Percentiles rank a stretch among this genome's conserved stretches.
phyloP scores from a whole-genome alignment of 37 sponge, comb jelly and placozoan genomes.

The Cliona cf. orientalis region DNA sequence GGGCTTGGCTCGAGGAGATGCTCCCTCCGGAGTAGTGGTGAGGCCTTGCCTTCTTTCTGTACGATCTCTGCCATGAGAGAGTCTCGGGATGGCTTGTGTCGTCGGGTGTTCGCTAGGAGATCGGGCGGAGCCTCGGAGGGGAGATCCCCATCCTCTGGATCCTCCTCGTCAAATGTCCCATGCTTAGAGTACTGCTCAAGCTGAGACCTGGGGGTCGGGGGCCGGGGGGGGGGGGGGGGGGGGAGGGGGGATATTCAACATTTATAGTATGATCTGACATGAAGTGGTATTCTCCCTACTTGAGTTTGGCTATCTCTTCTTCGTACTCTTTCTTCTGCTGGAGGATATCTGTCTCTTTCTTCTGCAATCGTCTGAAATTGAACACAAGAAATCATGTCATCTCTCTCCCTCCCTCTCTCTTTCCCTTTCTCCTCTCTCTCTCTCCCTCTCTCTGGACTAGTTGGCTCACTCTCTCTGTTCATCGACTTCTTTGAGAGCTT shows the following conservation, averaged over 20 bases:
- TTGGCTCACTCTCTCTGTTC: too few relatives aligned
- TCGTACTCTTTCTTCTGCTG: constrained; percentile 40
- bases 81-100: background rate
- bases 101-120: constrained; percentile 13
- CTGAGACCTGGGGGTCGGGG: constrained; percentile 23
- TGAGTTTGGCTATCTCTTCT: constrained; percentile 32
- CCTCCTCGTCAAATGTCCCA: constrained; percentile 7
- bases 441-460: too few relatives aligned
- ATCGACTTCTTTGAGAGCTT: background rate
- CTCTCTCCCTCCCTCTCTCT: too few relatives aligned
- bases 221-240: background rate
- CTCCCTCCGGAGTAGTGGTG: constrained; percentile 7
- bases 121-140: constrained; percentile 14
- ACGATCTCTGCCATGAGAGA: constrained; percentile 47
- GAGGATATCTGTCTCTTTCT: constrained; percentile 16
- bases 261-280: background rate
- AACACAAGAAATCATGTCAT: background rate
- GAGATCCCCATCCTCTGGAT: background rate
- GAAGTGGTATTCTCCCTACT: constrained; percentile 9
- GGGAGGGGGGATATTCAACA: background rate
- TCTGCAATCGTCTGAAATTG: background rate
- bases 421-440: too few relatives aligned
- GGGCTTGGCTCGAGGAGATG: constrained; percentile 7
- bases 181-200: background rate
- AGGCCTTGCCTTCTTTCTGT: constrained; percentile 20